Evolutionary conservation across 2,888 invertebrate species (phyloP).

Genomic region (Pemphredon lugubris): DNA sequence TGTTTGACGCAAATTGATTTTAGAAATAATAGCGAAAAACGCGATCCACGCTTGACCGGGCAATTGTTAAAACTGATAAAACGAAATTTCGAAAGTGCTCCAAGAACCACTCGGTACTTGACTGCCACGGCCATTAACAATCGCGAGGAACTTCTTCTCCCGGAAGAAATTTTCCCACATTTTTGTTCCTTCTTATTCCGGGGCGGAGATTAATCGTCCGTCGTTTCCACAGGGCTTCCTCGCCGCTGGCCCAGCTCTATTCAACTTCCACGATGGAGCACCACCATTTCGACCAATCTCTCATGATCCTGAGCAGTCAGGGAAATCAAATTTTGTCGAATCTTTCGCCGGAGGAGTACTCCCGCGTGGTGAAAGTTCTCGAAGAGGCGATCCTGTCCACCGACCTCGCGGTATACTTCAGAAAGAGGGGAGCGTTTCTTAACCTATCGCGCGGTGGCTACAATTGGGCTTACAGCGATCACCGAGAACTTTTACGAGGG

Average conservation of each 20-base stretch:
- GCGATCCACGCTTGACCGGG: too few species aligned
- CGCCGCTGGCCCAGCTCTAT: constrained; percentile 93
- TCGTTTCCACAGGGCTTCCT: constrained; percentile 88
- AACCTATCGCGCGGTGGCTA: constrained; percentile 84
- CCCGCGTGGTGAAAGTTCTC: constrained; percentile 92
- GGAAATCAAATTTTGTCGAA: constrained; percentile 96
- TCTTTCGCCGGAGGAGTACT: constrained; percentile 94
- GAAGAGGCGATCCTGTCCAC: constrained; percentile 97
- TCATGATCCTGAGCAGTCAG: constrained; percentile 97
- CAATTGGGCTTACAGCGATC: constrained; percentile 88
- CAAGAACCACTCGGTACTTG: too few species aligned
- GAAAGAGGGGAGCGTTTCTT: constrained; percentile 94
- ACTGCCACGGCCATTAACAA: not conserved
- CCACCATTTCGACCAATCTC: constrained; percentile 97
- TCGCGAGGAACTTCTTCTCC: not conserved
- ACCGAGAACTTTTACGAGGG: constrained; percentile 91
- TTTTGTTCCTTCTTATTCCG: not conserved
- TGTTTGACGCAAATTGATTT: too few species aligned
- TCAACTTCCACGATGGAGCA: constrained; percentile 98
- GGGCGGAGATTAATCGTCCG: not conserved
- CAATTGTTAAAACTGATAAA: too few species aligned
- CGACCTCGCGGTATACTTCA: constrained; percentile 96
- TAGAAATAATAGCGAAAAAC: too few species aligned
- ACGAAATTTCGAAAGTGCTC: too few species aligned
- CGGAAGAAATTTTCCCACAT: not conserved